Conservation (phyloP, 2,888 invertebrate species). For the Agrochola litura region DNA sequence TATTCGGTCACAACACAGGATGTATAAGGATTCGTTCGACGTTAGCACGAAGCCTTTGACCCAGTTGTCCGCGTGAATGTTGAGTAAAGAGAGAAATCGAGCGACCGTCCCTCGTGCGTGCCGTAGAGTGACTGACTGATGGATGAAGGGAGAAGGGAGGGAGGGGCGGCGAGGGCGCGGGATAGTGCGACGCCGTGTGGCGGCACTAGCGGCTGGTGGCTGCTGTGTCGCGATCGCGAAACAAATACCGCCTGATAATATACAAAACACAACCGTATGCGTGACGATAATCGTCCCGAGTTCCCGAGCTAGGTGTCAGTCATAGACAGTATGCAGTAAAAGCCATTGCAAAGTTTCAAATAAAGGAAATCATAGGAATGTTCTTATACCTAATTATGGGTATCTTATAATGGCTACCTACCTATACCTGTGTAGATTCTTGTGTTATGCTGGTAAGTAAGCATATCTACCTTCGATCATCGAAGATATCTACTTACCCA, state of each 20-base stretch:
- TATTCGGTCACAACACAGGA: constrained; percentile 82
- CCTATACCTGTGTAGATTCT: constrained; percentile 2
- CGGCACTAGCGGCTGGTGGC: constrained; percentile 48
- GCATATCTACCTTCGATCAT: background rate
- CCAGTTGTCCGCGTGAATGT: constrained; percentile 88
- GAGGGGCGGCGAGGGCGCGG: constrained; percentile 72
- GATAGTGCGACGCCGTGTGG: constrained; percentile 67
- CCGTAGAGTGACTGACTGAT: constrained; percentile 87
- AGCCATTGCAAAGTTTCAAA: constrained; percentile 6
- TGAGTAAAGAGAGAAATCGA: constrained; percentile 71
- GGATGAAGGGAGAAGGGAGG: constrained; percentile 78
- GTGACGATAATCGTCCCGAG: constrained; percentile 25
- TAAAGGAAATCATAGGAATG: background rate
- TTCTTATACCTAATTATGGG: background rate
- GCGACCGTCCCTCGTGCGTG: constrained; percentile 80
- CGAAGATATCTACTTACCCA: background rate
- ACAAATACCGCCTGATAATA: constrained; percentile 53
- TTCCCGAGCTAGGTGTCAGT: background rate
- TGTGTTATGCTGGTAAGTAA: background rate
- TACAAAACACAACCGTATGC: constrained; percentile 48
- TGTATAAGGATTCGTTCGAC: constrained; percentile 75
- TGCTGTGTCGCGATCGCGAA: constrained; percentile 67
- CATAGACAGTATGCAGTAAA: background rate
- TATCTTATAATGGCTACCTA: background rate
- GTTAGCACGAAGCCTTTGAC: constrained; percentile 83